Base-by-base conservation (phyloP, 1,140 invertebrate genomes). In the Pachypsylla venusta region DNA sequence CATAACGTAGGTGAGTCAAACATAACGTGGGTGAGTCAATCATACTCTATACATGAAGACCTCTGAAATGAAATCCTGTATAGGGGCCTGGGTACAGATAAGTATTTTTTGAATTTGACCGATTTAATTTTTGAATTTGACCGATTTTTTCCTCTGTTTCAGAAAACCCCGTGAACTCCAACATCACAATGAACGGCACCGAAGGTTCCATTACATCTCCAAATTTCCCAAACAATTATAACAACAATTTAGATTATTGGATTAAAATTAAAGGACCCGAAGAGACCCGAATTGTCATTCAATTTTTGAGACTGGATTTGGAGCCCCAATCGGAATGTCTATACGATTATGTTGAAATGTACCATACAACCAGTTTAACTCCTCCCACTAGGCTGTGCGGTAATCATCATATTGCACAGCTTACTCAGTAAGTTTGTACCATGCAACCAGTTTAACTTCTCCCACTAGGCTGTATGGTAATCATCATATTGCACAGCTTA, bases 291-390 rank as follows among this genome's bases (percentile, higher is more conserved):
- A 74, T 86, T 0, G 76, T 85, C 0, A 69, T 86, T 54, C 76
- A 78, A 60, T 84, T 87, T 64, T 67, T 76, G 12, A 72, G 74
- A 35, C 70, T 89, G 7, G 83, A 87, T 63, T 64, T 88, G 7
- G 86, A 89, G 67, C 74, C 74, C 58, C 85, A 89, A 70, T 71
- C 77, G 20, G 77, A 87, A 60, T 89, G 85, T 65, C 73, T 87
- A 0, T 89, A 88, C 67, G 86, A 89, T 70, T 86, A 76, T 69
- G 71, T 88, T 22, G 76, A 80, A 66, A 70, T 79, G 27, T 48
- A 53, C 1, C 60, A 61, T 48, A 59, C 58, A 25, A 54, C 57
- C 22, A 27, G 60, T 48, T n/a, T 48, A 5, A 48, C 42, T 3
- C 42, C 57, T 14, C 57, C 59, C 2, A 48, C 54, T 5, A 60